Evolutionary conservation across 2,888 invertebrate genomes (phyloP).

Genomic region (Spicauda simplicius): DNA sequence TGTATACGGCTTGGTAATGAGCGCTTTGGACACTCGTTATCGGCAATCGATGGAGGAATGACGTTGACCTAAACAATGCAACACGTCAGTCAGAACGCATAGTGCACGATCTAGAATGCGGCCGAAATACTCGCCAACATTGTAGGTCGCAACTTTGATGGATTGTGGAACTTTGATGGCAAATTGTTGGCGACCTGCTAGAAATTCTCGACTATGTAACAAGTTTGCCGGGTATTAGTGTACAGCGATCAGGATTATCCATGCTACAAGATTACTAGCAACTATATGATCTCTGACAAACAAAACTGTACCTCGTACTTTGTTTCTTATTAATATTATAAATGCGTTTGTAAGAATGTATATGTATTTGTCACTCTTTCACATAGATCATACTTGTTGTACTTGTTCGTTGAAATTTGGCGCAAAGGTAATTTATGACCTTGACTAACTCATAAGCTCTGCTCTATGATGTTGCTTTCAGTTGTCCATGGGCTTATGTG

Average conservation of each 20-base stretch:
- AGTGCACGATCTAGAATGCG: slow-evolving; percentile 27
- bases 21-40: slow-evolving; percentile 25
- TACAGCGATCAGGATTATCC: background rate
- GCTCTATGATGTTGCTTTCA: too few relatives aligned
- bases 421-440: too few relatives aligned
- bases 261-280: too few relatives aligned
- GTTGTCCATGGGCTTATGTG: too few relatives aligned
- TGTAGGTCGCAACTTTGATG: slow-evolving; percentile 22
- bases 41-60: slow-evolving; percentile 28
- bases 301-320: too few relatives aligned
- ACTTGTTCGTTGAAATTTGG: too few relatives aligned
- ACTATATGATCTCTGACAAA: background rate
- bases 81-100: slow-evolving; percentile 30
- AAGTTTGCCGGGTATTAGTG: slow-evolving; percentile 9
- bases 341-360: too few relatives aligned
- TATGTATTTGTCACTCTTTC: too few relatives aligned
- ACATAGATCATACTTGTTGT: too few relatives aligned
- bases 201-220: slow-evolving; percentile 15
- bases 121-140: slow-evolving; percentile 30
- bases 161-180: slow-evolving; percentile 32
- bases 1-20: slow-evolving; percentile 28
- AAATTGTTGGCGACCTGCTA: slow-evolving; percentile 17
- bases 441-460: too few relatives aligned
- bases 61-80: slow-evolving; percentile 40
- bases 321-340: too few relatives aligned